phyloP scores from a whole-genome alignment of 2,797 vertebrate species.

The Sebastes nivosus region DNA sequence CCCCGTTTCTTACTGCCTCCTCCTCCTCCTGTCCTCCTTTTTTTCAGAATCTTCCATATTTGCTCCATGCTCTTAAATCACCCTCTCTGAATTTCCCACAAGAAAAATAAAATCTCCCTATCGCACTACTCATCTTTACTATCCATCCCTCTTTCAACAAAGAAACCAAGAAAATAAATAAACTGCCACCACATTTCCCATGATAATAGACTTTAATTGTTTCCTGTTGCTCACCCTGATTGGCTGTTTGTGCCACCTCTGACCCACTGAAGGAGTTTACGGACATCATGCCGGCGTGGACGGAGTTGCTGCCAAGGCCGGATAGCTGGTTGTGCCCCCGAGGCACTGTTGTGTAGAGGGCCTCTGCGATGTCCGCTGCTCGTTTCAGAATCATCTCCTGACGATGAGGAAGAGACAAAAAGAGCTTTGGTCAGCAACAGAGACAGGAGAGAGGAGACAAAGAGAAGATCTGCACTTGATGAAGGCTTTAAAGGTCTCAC shows the following conservation, averaged over 20 bases:
- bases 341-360: constrained; percentile 93
- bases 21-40: constrained; percentile 40
- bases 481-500: constrained; percentile 37
- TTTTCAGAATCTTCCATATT: constrained; percentile 39
- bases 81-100: constrained; percentile 56
- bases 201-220: constrained; percentile 10
- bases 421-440: constrained; percentile 50
- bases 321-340: constrained; percentile 95
- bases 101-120: constrained; percentile 58
- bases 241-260: constrained; percentile 92
- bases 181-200: constrained; percentile 26
- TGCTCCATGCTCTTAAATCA: constrained; percentile 53
- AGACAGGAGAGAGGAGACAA: background rate
- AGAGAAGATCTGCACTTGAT: constrained; percentile 10
- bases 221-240: constrained; percentile 88
- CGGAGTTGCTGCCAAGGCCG: constrained; percentile 89
- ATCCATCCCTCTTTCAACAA: constrained; percentile 7
- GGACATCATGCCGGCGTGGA: constrained; percentile 95
- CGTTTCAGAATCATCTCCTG: constrained; percentile 97
- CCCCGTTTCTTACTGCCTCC: constrained; percentile 14
- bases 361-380: constrained; percentile 95
- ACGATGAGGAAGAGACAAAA: constrained; percentile 21
- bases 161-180: constrained; percentile 15
- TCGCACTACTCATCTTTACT: constrained; percentile 15
- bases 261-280: constrained; percentile 96